Evolutionary conservation across 1,140 invertebrate genomes (phyloP).

Genomic region (Dinothrombium tinctorium): DNA sequence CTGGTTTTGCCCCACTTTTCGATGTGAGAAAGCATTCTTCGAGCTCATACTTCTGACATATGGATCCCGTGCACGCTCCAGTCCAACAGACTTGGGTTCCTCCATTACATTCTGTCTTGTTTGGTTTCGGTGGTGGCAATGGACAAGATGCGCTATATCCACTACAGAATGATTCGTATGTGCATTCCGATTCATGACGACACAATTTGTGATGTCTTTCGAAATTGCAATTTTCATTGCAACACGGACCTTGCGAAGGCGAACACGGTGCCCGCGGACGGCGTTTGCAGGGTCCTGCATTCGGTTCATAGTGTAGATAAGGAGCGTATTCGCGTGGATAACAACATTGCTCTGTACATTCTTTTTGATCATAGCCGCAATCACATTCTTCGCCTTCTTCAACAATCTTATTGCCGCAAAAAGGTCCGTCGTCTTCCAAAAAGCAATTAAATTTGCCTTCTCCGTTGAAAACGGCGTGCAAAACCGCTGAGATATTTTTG

Average conservation of each 20-base stretch:
- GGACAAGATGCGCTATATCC: slow-evolving; percentile 40
- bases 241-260: slow-evolving; percentile 90
- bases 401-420: slow-evolving; percentile 97
- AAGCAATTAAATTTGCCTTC: slow-evolving; percentile 92
- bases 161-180: slow-evolving; percentile 54
- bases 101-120: slow-evolving; percentile 64
- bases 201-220: slow-evolving; percentile 28
- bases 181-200: slow-evolving; percentile 65
- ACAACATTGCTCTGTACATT: slow-evolving; percentile 83
- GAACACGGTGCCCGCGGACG: slow-evolving; percentile 45
- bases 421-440: slow-evolving; percentile 62
- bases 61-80: slow-evolving; percentile 81
- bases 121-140: slow-evolving; percentile 37
- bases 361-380: slow-evolving; percentile 80
- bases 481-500: slow-evolving; percentile 77
- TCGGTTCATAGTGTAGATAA: slow-evolving; percentile 37
- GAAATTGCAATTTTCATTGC: slow-evolving; percentile 56
- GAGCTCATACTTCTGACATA: slow-evolving; percentile 79
- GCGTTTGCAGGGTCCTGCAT: slow-evolving; percentile 45
- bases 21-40: slow-evolving; percentile 90
- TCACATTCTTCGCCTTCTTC: slow-evolving; percentile 95
- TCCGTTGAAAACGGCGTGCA: slow-evolving; percentile 54
- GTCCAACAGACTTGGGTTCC: slow-evolving; percentile 62
- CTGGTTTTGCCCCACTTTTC: slow-evolving; percentile 36
- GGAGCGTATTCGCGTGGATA: slow-evolving; percentile 50